phyloP scores from a whole-genome alignment of 2,797 vertebrate genomes.

The Manis crassicaudata region DNA sequence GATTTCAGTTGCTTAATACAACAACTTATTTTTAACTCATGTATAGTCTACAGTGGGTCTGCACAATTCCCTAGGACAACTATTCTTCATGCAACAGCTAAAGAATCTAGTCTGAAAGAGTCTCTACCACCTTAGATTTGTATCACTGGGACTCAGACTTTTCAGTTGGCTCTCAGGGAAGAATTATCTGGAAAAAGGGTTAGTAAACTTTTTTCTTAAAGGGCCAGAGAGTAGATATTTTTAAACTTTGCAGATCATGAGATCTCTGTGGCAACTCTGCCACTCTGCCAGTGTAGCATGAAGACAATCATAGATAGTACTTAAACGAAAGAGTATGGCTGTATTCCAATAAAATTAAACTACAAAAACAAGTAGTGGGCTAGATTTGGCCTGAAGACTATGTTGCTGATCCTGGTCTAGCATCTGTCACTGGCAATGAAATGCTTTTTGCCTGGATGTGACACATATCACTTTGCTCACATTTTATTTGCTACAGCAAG shows the following conservation, averaged over 20 bases:
- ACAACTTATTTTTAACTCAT: constrained; percentile 8
- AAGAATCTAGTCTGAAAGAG: background rate
- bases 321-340: background rate
- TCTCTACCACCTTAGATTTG: background rate
- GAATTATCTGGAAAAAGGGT: background rate
- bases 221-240: background rate
- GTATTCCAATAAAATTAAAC: background rate
- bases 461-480: background rate
- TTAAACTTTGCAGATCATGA: background rate
- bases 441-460: background rate
- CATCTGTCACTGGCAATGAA: background rate
- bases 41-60: background rate
- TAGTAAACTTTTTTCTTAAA: constrained; percentile 24
- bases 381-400: background rate
- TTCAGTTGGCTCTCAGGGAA: background rate
- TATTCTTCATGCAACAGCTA: background rate
- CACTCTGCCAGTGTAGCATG: background rate
- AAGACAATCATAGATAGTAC: background rate
- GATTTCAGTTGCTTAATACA: background rate
- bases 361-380: background rate
- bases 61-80: background rate
- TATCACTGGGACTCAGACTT: background rate
- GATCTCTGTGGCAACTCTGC: background rate
- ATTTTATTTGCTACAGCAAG: constrained; percentile 38
- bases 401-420: background rate